These are phyloP conservation scores for Zeugodacus cucurbitae DNA, from an alignment of 1,140 invertebrate species.

Conservation along the genomic window DNA sequence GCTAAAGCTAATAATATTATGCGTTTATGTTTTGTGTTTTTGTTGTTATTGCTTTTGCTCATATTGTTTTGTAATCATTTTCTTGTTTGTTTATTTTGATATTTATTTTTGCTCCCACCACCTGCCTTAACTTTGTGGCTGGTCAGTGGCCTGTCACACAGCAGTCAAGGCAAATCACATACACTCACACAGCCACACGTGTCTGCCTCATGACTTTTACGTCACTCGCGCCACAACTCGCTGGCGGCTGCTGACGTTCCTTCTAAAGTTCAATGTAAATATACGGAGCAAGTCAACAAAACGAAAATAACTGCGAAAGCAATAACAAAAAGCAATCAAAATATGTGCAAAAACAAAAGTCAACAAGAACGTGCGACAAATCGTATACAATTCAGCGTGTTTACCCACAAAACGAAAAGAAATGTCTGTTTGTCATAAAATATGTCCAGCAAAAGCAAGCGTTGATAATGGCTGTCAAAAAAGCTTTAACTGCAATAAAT, in stretches of 20 bases:
- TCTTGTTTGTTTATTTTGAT: background rate
- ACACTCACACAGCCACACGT: background rate
- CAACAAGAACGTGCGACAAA: conserved; percentile 13
- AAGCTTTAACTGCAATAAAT: background rate
- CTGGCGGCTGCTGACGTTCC: background rate
- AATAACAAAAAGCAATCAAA: conserved; percentile 36
- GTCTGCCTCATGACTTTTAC: background rate
- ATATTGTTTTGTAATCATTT: no score
- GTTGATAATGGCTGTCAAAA: background rate
- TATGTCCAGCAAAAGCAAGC: background rate
- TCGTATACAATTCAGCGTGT: background rate
- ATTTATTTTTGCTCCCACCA: background rate
- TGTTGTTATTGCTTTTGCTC: no score
- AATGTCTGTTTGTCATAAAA: background rate
- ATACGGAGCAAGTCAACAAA: background rate
- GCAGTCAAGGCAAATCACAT: background rate
- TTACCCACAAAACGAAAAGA: background rate
- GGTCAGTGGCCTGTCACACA: background rate
- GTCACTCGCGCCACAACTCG: background rate
- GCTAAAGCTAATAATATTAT: background rate
- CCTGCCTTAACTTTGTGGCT: background rate
- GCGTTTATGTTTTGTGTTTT: background rate
- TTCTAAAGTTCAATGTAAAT: conserved; percentile 26
- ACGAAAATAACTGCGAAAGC: background rate
- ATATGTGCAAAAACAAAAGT: conserved; percentile 35